phyloP scores from a whole-genome alignment of 37 sponge, comb jelly and placozoan genomes.

The Corticium candelabrum region DNA sequence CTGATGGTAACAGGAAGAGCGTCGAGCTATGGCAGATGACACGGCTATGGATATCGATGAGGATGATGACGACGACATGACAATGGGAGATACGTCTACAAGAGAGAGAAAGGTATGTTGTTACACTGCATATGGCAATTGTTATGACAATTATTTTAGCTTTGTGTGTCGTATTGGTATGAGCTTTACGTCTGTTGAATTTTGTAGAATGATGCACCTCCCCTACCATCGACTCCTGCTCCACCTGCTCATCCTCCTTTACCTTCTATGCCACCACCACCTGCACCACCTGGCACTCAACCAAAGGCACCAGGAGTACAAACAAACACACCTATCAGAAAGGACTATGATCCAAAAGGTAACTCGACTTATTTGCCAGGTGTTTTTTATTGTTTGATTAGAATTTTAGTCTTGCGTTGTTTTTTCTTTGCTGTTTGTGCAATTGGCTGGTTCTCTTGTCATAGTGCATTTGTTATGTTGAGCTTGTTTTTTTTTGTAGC shows the following conservation, averaged over 20 bases:
- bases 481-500: slow-evolving; percentile 11
- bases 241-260: too few relatives aligned
- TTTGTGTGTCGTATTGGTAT: too few relatives aligned
- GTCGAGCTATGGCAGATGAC: slow-evolving; percentile 44
- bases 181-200: too few relatives aligned
- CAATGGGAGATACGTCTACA: background rate
- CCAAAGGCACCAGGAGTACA: too few relatives aligned
- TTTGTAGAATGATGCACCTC: too few relatives aligned
- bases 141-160: too few relatives aligned
- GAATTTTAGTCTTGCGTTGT: background rate
- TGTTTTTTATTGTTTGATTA: background rate
- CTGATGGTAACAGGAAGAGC: slow-evolving; percentile 8
- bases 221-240: too few relatives aligned
- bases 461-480: background rate
- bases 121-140: too few relatives aligned
- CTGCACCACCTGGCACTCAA: too few relatives aligned
- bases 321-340: slow-evolving; percentile 41
- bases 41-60: slow-evolving; percentile 78
- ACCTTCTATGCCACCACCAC: background rate
- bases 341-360: slow-evolving; percentile 88
- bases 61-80: slow-evolving; percentile 19
- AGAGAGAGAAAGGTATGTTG: background rate
- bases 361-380: background rate
- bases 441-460: background rate
- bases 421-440: background rate